Conservation (phyloP, 2,888 invertebrate species). For the Drosophila ustulata region DNA sequence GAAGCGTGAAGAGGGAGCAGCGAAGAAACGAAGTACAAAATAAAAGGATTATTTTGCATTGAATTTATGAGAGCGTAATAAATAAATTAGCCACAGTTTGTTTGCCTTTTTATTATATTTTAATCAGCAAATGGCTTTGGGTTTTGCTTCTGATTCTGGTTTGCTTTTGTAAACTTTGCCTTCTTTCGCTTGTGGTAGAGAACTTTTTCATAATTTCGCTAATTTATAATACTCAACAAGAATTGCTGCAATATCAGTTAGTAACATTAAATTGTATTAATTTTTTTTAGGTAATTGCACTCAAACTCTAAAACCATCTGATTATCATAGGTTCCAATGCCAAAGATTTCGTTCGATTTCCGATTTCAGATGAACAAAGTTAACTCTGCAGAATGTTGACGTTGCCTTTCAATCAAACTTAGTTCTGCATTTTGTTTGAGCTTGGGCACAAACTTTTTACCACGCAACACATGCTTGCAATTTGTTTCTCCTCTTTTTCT, state of each 20-base stretch:
- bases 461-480: slow-evolving; percentile 23
- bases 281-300: slow-evolving; percentile 10
- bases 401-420: slow-evolving; percentile 50
- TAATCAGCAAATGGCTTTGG: slow-evolving; percentile 17
- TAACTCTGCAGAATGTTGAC: neutral
- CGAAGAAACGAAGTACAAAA: slow-evolving; percentile 7
- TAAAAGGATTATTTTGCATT: slow-evolving; percentile 36
- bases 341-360: slow-evolving; percentile 5
- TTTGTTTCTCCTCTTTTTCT: slow-evolving; percentile 18
- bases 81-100: slow-evolving; percentile 30
- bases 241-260: neutral
- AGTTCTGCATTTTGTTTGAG: neutral
- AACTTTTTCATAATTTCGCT: neutral
- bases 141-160: neutral
- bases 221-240: neutral
- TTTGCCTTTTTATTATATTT: slow-evolving; percentile 15
- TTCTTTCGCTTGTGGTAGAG: neutral
- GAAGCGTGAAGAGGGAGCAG: neutral
- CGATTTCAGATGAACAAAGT: slow-evolving; percentile 1
- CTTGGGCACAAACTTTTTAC: slow-evolving; percentile 25
- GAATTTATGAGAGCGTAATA: slow-evolving; percentile 18
- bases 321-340: neutral
- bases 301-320: slow-evolving; percentile 13
- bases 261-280: neutral
- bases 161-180: neutral